A percentile compares a stretch with the other conserved stretches of the same genome.
These are phyloP conservation scores for Apodemus sylvaticus DNA, from an alignment of 2,113 vertebrate genomes.

Conservation along the genomic window DNA sequence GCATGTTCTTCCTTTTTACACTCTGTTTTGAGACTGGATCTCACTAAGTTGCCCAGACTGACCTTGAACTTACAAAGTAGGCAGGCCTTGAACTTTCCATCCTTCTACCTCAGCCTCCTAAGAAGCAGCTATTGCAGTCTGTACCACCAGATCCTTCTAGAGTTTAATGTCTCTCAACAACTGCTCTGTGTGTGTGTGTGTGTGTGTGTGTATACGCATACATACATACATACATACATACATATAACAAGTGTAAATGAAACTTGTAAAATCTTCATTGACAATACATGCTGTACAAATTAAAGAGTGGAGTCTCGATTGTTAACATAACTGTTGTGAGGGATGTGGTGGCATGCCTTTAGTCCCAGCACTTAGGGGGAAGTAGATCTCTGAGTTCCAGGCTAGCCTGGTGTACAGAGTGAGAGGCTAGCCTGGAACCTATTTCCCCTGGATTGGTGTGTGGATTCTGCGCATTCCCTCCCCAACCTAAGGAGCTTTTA, in stretches of 20 bases:
- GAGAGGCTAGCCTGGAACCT: no score
- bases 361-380: not conserved
- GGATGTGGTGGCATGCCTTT: not conserved
- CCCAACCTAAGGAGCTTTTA: not conserved
- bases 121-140: not conserved
- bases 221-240: no score
- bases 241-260: not conserved
- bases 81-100: not conserved
- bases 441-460: not conserved
- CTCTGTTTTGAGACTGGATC: not conserved
- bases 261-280: not conserved
- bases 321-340: not conserved
- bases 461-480: not conserved
- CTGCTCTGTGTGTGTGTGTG: no score
- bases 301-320: not conserved
- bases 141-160: not conserved
- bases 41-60: not conserved
- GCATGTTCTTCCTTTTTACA: not conserved
- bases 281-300: not conserved
- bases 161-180: not conserved
- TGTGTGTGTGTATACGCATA: not conserved
- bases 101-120: no score
- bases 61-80: not conserved
- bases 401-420: no score
- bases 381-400: not conserved